These are phyloP conservation scores for Tragulus kanchil DNA, from an alignment of 2,113 vertebrate species.

Conservation along the genomic window DNA sequence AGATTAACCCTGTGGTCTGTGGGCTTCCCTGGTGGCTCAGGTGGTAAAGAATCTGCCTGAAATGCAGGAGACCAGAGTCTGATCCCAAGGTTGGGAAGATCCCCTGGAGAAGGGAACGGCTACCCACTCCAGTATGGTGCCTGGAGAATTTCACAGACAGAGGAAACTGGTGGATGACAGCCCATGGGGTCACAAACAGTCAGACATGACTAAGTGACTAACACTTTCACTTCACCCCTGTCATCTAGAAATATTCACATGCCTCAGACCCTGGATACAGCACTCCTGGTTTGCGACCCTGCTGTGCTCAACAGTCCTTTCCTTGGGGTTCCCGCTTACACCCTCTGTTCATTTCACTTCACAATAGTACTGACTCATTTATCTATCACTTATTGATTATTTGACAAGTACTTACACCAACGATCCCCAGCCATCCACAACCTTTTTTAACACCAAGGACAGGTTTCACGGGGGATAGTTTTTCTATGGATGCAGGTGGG, in stretches of 20 bases:
- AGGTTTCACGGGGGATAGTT: background rate
- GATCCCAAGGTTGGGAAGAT: too few relatives aligned
- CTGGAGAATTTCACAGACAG: too few relatives aligned
- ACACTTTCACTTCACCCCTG: too few relatives aligned
- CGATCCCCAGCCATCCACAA: too few relatives aligned
- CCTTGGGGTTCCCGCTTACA: background rate
- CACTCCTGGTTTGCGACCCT: background rate
- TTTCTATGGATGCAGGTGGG: background rate
- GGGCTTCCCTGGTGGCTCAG: too few relatives aligned
- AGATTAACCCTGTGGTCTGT: background rate
- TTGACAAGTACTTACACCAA: background rate
- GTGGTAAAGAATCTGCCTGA: too few relatives aligned
- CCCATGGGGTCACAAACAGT: too few relatives aligned
- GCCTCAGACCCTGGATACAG: background rate
- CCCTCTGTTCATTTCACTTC: background rate
- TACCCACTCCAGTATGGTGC: too few relatives aligned
- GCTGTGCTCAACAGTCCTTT: background rate
- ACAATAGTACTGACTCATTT: background rate
- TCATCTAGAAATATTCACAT: background rate
- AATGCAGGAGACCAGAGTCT: too few relatives aligned
- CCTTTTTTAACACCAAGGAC: background rate
- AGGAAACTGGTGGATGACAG: too few relatives aligned
- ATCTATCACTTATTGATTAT: background rate
- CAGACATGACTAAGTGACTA: too few relatives aligned
- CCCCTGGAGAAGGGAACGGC: too few relatives aligned